Conservation (phyloP, 2,797 vertebrate genomes). For the Gallinago nigripennis region DNA sequence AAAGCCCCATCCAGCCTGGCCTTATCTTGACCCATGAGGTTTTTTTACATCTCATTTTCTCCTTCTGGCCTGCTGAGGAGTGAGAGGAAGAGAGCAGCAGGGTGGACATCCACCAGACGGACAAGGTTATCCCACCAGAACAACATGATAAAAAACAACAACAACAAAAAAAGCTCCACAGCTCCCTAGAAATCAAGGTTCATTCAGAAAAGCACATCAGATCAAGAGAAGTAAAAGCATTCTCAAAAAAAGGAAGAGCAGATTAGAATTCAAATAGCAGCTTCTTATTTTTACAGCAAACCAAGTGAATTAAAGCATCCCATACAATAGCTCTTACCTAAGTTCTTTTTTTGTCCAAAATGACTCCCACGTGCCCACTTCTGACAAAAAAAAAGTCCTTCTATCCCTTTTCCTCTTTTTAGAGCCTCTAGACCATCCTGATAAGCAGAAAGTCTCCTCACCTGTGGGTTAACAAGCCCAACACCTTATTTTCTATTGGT, state of each 20-base stretch:
- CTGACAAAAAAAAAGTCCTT: fast-evolving
- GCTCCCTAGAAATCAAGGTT: not conserved
- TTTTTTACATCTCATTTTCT: not conserved
- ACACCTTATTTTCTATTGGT: not conserved
- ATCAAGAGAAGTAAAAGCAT: not conserved
- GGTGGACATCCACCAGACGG: not conserved
- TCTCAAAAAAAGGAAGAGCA: not conserved
- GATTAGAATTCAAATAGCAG: not conserved
- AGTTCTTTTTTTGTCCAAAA: not conserved
- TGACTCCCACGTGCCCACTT: fast-evolving
- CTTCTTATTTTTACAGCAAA: not conserved
- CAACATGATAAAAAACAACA: not conserved
- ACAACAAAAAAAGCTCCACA: not conserved
- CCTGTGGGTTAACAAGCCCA: not conserved
- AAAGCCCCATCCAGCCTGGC: no score
- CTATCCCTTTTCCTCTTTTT: fast-evolving
- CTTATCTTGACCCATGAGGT: not conserved
- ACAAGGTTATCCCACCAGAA: not conserved
- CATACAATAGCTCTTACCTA: not conserved
- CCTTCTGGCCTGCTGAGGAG: not conserved
- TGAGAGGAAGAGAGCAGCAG: not conserved
- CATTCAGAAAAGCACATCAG: not conserved
- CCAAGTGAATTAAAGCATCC: not conserved
- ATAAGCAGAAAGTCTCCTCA: not conserved
- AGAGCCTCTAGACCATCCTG: not conserved